Percentiles rank a stretch among this genome's conserved stretches.
phyloP scores from a whole-genome alignment of 2,888 invertebrate genomes.

The Chirona hameri region DNA sequence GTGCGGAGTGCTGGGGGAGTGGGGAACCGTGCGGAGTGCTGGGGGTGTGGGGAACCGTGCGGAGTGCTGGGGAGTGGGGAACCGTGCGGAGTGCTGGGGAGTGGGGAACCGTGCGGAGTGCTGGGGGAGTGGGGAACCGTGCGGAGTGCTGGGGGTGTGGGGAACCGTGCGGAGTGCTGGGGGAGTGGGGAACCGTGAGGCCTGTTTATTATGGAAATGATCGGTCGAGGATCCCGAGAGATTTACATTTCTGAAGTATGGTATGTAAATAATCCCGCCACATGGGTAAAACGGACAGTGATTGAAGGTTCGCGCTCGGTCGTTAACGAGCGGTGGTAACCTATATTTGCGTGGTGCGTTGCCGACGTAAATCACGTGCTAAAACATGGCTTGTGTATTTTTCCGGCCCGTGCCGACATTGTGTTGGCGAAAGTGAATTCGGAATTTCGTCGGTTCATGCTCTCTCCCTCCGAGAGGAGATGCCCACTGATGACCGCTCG shows the following conservation, averaged over 20 bases:
- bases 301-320: background rate
- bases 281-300: background rate
- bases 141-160: too few relatives aligned
- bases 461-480: background rate
- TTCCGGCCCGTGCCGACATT: background rate
- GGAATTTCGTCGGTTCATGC: background rate
- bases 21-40: too few relatives aligned
- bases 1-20: too few relatives aligned
- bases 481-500: too few relatives aligned
- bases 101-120: too few relatives aligned
- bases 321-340: background rate
- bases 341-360: background rate
- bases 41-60: too few relatives aligned
- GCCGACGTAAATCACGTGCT: background rate
- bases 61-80: too few relatives aligned
- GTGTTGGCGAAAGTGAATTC: background rate
- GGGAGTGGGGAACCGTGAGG: too few relatives aligned
- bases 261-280: background rate
- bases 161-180: too few relatives aligned
- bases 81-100: too few relatives aligned
- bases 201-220: background rate
- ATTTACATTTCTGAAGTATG: background rate
- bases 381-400: background rate
- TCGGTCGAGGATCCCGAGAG: background rate
- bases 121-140: too few relatives aligned